Evolutionary conservation across 2,797 vertebrate genomes (phyloP), one percentile per base, ranked within the genome.

Genomic region (Cheirogaleus major): DNA sequence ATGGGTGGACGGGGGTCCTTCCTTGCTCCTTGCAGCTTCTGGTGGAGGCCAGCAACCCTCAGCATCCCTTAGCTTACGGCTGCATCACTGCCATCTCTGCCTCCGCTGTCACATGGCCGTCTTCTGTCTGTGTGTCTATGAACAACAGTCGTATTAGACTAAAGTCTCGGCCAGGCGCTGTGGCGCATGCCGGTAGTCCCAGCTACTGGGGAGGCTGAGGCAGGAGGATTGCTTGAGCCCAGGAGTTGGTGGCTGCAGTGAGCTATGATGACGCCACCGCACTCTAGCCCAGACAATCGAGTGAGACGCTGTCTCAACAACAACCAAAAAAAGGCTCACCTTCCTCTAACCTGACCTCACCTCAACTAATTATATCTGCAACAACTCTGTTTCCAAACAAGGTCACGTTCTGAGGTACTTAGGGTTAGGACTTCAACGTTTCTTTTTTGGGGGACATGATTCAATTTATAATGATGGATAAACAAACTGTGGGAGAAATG

Each of bases 1-100:
- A 7, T 10, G 1, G 22, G 55, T 25, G 55, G 9, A 9, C 45
- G 65, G 57, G 13, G 1, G 0, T 7, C 15, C 35, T 69, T 13
- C 30, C n/a, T 32, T 4, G 41, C 75, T 41, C n/a, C 20, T 1
- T 2, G 35, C 32, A n/a, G 85, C 41, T 35, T 17, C 85, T 25
- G 35, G 14, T 23, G 5, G 12, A 35, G 20, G 41, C 67, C 27
- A 1, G 9, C 41, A 11, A 1, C 5, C 45, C 61, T 38, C 25
- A 17, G 35, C 10, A 1, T 10, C 18, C 43, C 22, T 3, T 8
- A 3, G 20, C 32, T 4, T 0, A 0, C 0, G 4, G 15, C 52
- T 41, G 13, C 38, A 5, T 38, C 48, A 4, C 32, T 12, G 11
- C 30, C 0, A 1, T 9, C 61, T 43, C 80, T 32, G 35, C 15